Base-by-base conservation (phyloP, 2,888 invertebrate genomes). In the Napeogenes inachia region DNA sequence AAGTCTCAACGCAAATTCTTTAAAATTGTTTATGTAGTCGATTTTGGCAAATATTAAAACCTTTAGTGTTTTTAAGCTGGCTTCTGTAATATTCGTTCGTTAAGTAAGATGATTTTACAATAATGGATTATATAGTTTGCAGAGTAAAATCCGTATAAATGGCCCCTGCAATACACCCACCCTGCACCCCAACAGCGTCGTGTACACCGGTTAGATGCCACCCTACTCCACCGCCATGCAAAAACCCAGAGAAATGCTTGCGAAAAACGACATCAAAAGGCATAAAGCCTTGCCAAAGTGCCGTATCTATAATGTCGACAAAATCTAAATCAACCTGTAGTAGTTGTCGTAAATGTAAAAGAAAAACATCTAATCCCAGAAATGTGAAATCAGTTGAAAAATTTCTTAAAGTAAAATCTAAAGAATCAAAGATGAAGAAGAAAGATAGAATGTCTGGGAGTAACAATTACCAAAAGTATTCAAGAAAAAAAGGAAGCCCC, bases 101-200 rank as follows among this genome's bases (percentile, higher is more conserved):
- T 8, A 54, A 45, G 60, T 58, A 45, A 47, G 45, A 21, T 4
- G 8, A 50, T 30, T 21, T 10, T 21, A 21, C 21, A 21, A 50
- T 21, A 50, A 21, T 13, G 5, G 45, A 45, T 60, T 30, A 46
- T 60, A 35, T 60, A 57, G 45, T 69, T 82, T 82, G 63, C 75
- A 86, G 82, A 80, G 64, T 75, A 76, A 61, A 65, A 38, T 45
- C 8, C 53, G 12, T 45, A 66, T 60, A 60, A 68, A 87, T 87
- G 87, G 81, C 85, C 65, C 86, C 85, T 10, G 62, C 74, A 64
- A 75, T 80, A 66, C 87, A 87, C 68, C 89, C 89, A 55, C 84
- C 89, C 47, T 89, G 89, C 73, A 85, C 84, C 21, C 88, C 89
- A 3, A 73, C 80, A 4, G 78, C 89, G 38, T 85, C 88, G 2